Evolutionary conservation across 2,113 vertebrate species (phyloP).

Genomic region (Lipotes vexillifer): DNA sequence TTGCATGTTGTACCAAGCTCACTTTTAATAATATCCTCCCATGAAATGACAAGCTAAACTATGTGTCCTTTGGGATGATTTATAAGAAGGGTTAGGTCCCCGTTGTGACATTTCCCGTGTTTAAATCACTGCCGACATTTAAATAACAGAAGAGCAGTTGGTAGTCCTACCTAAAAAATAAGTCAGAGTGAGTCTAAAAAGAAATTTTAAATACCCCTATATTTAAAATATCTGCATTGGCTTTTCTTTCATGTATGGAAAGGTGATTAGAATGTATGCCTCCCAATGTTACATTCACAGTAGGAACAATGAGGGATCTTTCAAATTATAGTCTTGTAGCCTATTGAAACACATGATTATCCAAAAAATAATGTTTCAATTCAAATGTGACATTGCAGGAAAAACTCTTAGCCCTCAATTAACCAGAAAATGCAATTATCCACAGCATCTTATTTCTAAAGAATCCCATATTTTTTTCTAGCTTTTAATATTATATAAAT

Average conservation of each 20-base stretch:
- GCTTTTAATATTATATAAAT: conserved; percentile 4
- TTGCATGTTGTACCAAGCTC: not conserved
- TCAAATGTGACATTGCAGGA: not conserved
- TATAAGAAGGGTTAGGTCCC: conserved; percentile 58
- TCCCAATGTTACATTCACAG: not conserved
- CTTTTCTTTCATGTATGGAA: not conserved
- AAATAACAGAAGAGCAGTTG: conserved; percentile 47
- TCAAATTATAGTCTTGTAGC: not conserved
- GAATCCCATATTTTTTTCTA: not conserved
- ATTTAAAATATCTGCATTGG: not conserved
- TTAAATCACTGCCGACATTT: conserved; percentile 75
- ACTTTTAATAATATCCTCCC: conserved; percentile 63
- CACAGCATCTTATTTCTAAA: not conserved
- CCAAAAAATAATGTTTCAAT: conserved; percentile 4
- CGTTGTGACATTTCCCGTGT: conserved; percentile 55
- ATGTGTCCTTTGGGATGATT: conserved; percentile 70
- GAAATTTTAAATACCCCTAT: not conserved
- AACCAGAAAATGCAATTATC: conserved; percentile 39
- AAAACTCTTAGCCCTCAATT: not conserved
- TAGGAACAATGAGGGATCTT: not conserved
- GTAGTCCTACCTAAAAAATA: conserved; percentile 27
- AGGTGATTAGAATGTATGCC: not conserved
- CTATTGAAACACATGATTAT: not conserved
- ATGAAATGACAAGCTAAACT: conserved; percentile 68
- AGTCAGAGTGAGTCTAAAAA: not conserved